Base-by-base conservation (phyloP, 37 sponge, comb jelly and placozoan species). In the Chondrosia reniformis region DNA sequence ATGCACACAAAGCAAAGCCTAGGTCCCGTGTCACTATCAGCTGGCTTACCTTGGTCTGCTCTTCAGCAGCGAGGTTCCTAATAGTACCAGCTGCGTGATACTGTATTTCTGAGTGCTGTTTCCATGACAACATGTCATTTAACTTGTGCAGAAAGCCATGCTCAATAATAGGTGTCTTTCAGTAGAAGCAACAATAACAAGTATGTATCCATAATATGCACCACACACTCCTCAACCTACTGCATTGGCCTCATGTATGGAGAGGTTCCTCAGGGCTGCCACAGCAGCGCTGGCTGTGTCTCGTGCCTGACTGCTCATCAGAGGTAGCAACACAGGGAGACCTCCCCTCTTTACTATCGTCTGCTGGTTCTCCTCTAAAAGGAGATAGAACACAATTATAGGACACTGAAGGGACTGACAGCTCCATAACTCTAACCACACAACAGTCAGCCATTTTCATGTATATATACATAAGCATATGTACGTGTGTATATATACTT, bases 231-330 rank as follows among this genome's bases (percentile, higher is more conserved):
- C n/a, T n/a, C n/a, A n/a, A 40, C 67, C 42, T 33, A 92, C 93
- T 64, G 77, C 89, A 46, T 88, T 92, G 22, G 83, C 83, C 7
- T 82, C 66, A 45, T 81, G 86, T 31, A 92, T 92, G 69, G 93
- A 92, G 65, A 92, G 67, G 67, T 92, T 92, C 42, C 89, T 85
- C 24, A 92, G 84, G 21, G 93, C 93, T 31, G 93, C 93, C 0
- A 92, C 79, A 8, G 93, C 93, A 40, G 89, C 93, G 44, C 75
- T 84, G 19, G 78, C 67, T 25, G 82, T 81, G 28, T 91, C 92
- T 2, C 76, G 0, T 45, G 40, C 21, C 64, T 81, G 42, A 55
- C 39, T 65, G 24, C 13, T 41, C 3, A 92, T 58, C 15, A 88
- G 82, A 22, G 89, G 84, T 4, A 77, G 22, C 31, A 94, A 62